A percentile compares a stretch with the other conserved stretches of the same genome.
Evolutionary conservation across 2,113 vertebrate genomes (phyloP).

Genomic region (Polypterus senegalus): DNA sequence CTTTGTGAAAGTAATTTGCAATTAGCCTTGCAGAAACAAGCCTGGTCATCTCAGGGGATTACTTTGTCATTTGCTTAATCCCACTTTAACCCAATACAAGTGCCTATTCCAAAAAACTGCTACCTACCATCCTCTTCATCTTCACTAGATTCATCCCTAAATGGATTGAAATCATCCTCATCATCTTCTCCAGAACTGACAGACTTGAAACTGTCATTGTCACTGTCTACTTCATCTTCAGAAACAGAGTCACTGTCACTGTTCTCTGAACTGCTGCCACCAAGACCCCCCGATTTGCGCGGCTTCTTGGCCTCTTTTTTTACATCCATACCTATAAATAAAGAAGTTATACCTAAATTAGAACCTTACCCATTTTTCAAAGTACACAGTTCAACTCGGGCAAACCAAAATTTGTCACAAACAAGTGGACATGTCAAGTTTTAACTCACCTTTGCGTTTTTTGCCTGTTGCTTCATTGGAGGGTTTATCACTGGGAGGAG

Average conservation of each 20-base stretch:
- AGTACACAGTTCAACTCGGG: not conserved
- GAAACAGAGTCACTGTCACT: slow-evolving; percentile 69
- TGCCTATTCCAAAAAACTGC: not conserved
- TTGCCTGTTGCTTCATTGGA: slow-evolving; percentile 72
- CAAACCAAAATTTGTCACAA: no score
- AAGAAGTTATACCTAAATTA: not conserved
- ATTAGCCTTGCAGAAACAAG: no score
- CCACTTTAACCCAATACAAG: not conserved
- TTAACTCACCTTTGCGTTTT: slow-evolving; percentile 76
- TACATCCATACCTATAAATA: slow-evolving; percentile 60
- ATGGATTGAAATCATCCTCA: slow-evolving; percentile 89
- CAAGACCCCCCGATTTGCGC: slow-evolving; percentile 71
- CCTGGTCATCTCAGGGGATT: no score
- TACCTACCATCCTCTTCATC: slow-evolving; percentile 84
- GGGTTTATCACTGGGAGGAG: slow-evolving; percentile 64
- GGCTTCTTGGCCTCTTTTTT: slow-evolving; percentile 74
- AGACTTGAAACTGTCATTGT: slow-evolving; percentile 81
- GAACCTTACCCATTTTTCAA: not conserved
- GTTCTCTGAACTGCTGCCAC: slow-evolving; percentile 84
- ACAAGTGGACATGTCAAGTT: not conserved
- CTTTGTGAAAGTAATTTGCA: no score
- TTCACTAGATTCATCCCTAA: slow-evolving; percentile 86
- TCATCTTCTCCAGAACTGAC: slow-evolving; percentile 77
- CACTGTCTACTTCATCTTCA: slow-evolving; percentile 68
- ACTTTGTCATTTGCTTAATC: no score